Conservation (phyloP, 2,888 invertebrate species). For the Phyto melanocephala region DNA sequence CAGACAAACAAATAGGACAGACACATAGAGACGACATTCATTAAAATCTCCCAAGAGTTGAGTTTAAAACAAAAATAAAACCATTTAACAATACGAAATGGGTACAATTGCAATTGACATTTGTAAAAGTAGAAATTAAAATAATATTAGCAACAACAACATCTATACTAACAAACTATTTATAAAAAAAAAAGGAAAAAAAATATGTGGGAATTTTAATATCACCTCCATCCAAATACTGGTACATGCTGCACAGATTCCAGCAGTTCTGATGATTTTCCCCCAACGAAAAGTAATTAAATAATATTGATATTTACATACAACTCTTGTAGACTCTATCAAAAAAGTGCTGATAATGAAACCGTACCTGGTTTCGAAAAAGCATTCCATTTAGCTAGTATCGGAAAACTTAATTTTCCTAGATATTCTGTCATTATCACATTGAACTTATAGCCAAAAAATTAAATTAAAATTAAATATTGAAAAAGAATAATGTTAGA, state of each 20-base stretch:
- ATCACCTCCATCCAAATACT: slow-evolving; percentile 48
- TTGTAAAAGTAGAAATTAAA: slow-evolving; percentile 48
- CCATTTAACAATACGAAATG: slow-evolving; percentile 6
- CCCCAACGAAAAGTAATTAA: too few relatives aligned
- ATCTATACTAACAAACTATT: not conserved
- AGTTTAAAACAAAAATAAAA: not conserved
- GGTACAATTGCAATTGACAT: slow-evolving; percentile 48
- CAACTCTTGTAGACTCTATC: too few relatives aligned
- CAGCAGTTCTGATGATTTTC: too few relatives aligned
- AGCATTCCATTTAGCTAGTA: too few relatives aligned
- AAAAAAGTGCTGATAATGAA: too few relatives aligned
- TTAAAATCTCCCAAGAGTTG: slow-evolving; percentile 28
- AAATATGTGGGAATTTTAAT: slow-evolving; percentile 62
- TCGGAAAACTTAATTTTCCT: too few relatives aligned
- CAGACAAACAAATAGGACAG: slow-evolving; percentile 2
- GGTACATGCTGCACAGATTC: not conserved
- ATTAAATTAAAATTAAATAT: too few relatives aligned
- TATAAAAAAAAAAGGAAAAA: slow-evolving; percentile 9
- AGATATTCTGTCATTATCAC: too few relatives aligned
- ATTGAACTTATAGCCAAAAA: too few relatives aligned
- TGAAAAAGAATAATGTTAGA: too few relatives aligned
- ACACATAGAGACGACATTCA: slow-evolving; percentile 17
- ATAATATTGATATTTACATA: not conserved
- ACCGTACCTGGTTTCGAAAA: too few relatives aligned
- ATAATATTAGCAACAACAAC: not conserved